A percentile compares a stretch with the other conserved stretches of the same genome.
phyloP scores from a whole-genome alignment of 2,888 invertebrate genomes.

The Apoda limacodes region DNA sequence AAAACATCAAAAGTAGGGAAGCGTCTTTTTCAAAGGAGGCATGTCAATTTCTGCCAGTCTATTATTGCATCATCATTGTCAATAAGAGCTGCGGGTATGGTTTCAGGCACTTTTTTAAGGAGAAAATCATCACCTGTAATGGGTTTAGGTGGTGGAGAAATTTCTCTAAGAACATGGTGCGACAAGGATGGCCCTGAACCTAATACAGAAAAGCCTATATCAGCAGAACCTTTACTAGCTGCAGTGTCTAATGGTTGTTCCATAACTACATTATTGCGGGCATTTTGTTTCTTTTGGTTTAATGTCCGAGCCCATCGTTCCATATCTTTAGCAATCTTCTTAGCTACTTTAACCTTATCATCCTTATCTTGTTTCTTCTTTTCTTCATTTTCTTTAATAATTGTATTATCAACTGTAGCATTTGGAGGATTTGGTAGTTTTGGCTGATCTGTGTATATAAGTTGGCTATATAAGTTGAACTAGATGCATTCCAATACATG shows the following conservation, averaged over 20 bases:
- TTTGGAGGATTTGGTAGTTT: constrained; percentile 36
- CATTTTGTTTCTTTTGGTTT: constrained; percentile 92
- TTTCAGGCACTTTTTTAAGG: constrained; percentile 60
- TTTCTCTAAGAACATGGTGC: constrained; percentile 43
- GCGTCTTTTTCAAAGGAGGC: constrained; percentile 94
- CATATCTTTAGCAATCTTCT: constrained; percentile 94
- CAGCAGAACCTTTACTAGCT: constrained; percentile 82
- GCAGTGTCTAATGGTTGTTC: constrained; percentile 56
- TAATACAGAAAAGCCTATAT: constrained; percentile 92
- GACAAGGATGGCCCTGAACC: constrained; percentile 74
- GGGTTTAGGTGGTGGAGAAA: constrained; percentile 37
- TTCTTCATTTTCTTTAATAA: constrained; percentile 54
- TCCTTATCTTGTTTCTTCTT: constrained; percentile 83
- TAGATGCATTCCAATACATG: constrained; percentile 92
- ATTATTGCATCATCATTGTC: constrained; percentile 84
- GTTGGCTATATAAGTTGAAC: constrained; percentile 68
- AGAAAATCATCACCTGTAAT: constrained; percentile 44
- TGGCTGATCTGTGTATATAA: constrained; percentile 46
- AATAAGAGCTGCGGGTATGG: too few relatives aligned
- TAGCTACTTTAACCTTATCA: constrained; percentile 96
- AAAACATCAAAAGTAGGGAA: constrained; percentile 92
- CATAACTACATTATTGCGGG: constrained; percentile 52
- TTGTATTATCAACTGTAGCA: constrained; percentile 39
- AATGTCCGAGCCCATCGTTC: constrained; percentile 94
- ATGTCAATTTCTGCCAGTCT: constrained; percentile 92